phyloP scores from a whole-genome alignment of 2,888 invertebrate species.

The Drosophila kambysellisi region DNA sequence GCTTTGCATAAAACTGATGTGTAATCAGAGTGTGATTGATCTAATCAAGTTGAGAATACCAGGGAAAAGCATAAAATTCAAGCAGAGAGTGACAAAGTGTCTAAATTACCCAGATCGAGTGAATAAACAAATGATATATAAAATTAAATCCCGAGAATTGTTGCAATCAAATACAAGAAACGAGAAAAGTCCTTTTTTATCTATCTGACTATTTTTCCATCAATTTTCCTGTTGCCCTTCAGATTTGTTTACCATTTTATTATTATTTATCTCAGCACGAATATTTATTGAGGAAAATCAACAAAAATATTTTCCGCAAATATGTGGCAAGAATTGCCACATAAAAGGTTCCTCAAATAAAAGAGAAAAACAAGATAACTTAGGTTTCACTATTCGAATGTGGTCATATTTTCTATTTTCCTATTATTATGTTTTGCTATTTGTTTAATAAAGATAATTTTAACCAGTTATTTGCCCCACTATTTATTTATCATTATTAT shows the following conservation, averaged over 20 bases:
- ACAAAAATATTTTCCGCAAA: not conserved
- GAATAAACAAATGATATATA: not conserved
- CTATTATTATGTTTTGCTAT: not conserved
- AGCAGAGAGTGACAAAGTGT: constrained; percentile 12
- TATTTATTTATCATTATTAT: not conserved
- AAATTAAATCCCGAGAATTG: not conserved
- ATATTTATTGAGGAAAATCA: not conserved
- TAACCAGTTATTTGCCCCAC: not conserved
- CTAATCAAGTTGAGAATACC: constrained; percentile 15
- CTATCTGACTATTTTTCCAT: no score
- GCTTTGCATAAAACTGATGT: constrained; percentile 1
- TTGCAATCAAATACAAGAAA: not conserved
- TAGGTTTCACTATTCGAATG: not conserved
- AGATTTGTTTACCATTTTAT: not conserved
- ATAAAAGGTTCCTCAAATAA: not conserved
- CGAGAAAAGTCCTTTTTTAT: not conserved
- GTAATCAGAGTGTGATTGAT: constrained; percentile 20
- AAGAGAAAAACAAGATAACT: not conserved
- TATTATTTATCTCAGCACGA: not conserved
- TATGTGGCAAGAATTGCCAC: not conserved
- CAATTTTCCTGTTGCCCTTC: not conserved
- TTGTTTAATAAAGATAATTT: not conserved
- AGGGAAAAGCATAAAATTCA: not conserved
- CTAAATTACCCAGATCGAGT: not conserved
- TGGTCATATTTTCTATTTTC: not conserved